phyloP scores from a whole-genome alignment of 2,113 vertebrate species.

The Menidia beryllina region DNA sequence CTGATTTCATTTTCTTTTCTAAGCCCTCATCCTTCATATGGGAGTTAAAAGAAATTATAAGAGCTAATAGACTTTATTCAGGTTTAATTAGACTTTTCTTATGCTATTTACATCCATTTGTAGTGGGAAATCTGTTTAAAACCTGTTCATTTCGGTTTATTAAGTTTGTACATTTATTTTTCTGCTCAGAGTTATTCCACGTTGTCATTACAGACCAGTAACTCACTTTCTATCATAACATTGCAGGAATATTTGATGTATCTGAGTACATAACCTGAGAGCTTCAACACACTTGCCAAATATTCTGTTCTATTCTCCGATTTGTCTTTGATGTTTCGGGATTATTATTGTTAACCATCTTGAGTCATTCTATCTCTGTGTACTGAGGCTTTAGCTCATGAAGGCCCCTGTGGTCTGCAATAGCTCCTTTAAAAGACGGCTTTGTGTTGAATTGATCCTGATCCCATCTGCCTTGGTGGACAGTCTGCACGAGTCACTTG shows the following conservation, averaged over 20 bases:
- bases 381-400: slow-evolving; percentile 7
- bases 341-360: background rate
- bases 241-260: too few relatives aligned
- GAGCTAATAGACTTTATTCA: background rate
- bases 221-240: background rate
- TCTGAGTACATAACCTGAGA: background rate
- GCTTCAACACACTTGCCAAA: background rate
- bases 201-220: background rate
- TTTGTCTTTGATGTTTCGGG: background rate
- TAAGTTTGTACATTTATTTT: background rate
- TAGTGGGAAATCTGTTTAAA: background rate
- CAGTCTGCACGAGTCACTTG: slow-evolving; percentile 60
- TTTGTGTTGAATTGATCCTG: slow-evolving; percentile 58
- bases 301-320: background rate
- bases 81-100: background rate
- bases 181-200: background rate
- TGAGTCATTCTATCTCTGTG: background rate
- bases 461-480: slow-evolving; percentile 45
- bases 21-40: background rate
- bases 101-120: background rate
- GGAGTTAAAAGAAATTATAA: background rate
- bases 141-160: slow-evolving; percentile 15
- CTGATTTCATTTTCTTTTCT: background rate
- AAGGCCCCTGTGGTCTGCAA: slow-evolving; percentile 5
- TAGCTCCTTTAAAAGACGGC: slow-evolving; percentile 27